Base-by-base conservation (phyloP, 2,113 vertebrate genomes). In the Hyperopisus bebe region DNA sequence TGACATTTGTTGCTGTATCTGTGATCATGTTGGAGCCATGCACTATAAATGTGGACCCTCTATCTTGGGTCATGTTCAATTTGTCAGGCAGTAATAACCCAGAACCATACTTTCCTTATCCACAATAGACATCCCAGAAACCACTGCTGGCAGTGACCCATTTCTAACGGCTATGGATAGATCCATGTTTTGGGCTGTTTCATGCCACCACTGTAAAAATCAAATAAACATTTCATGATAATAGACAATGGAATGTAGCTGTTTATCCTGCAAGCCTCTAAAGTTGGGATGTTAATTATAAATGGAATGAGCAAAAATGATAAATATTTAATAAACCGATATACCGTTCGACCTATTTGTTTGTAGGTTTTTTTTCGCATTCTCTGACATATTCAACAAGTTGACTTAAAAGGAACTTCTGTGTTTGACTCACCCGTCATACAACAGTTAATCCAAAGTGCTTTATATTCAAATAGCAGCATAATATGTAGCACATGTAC, bases 401-500 rank as follows among this genome's bases (percentile, higher is more conserved):
- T 62, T 58, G 53, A 88, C 87, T 88, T 90, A 53, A 90, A 88
- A 90, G 90, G 44, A 27, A n/a, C 44, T 89, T 87, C 89, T 84
- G 17, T 84, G 86, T 89, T 47, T 77, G 27, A 46, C 50, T 74
- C 48, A 44, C n/a, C 15, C n/a, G 9, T 42, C 47, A 46, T 55
- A 74, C 39, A 88, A 87, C 8, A 53, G 11, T 90, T 91, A 90
- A 44, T 91, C 58, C 53, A 92, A 88, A 91, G 88, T 93, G 92
- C 94, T 95, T 96, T 96, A 94, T 95, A 95, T 95, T 95, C 94
- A 95, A 95, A 95, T 95, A 92, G 93, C 92, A 90, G 89, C 51
- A 48, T 96, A 96, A 96, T 94, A 89, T 91, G 83, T 90, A 94
- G 94, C 96, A 96, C 91, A 95, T 96, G 96, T 94, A 89, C 89